A percentile compares a stretch with the other conserved stretches of the same genome.
phyloP scores from a whole-genome alignment of 2,797 vertebrate species.

The Babyrousa celebensis region DNA sequence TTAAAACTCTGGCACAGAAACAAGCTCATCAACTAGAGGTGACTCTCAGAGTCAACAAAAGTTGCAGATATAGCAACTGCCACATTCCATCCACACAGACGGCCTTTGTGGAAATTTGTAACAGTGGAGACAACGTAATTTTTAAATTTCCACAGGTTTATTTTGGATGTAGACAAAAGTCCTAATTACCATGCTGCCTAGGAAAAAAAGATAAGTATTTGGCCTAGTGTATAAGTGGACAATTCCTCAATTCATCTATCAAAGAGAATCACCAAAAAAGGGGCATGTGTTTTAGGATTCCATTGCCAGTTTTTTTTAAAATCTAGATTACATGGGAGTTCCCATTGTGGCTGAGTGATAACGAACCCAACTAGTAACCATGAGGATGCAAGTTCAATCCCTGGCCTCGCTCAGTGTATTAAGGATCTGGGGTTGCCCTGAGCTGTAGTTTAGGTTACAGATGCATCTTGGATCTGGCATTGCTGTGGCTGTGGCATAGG shows the following conservation, averaged over 20 bases:
- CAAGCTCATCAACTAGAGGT: background rate
- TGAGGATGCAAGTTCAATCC: too few relatives aligned
- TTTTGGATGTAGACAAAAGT: constrained; percentile 55
- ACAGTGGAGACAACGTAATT: background rate
- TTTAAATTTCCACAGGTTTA: background rate
- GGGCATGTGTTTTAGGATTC: background rate
- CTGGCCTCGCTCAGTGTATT: too few relatives aligned
- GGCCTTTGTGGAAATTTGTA: background rate
- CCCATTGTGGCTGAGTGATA: too few relatives aligned
- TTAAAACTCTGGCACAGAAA: constrained; percentile 30
- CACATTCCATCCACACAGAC: constrained; percentile 35
- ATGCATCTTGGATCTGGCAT: too few relatives aligned
- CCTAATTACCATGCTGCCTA: constrained; percentile 29
- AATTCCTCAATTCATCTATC: constrained; percentile 6
- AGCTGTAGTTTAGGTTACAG: too few relatives aligned
- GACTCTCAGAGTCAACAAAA: background rate
- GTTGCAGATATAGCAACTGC: background rate
- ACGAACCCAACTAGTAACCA: too few relatives aligned
- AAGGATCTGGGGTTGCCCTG: too few relatives aligned
- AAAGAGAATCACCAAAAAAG: constrained; percentile 21
- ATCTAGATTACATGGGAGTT: constrained; percentile 79
- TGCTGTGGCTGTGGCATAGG: too few relatives aligned
- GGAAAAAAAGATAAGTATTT: constrained; percentile 37
- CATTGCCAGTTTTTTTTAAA: constrained; percentile 75
- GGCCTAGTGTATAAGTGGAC: background rate